Base-by-base conservation (phyloP, 1,140 invertebrate genomes). In the Drosophila ogumai region DNA sequence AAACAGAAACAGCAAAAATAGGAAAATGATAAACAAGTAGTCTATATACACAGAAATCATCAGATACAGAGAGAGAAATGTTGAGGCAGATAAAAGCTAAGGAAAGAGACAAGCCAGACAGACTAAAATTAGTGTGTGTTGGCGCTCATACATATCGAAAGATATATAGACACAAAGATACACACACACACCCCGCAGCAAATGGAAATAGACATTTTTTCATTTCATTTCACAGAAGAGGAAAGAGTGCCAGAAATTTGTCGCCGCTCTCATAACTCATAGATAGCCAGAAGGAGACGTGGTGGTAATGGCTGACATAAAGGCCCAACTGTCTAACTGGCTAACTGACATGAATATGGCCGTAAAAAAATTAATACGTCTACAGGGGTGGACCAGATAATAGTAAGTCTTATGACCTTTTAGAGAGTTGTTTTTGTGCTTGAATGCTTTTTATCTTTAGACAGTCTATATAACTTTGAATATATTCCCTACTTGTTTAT, bases 81-180 rank as follows among this genome's bases (percentile, higher is more conserved):
- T 8, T 40, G 40, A 67, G 34, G 34, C 34, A 55, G 52, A 55
- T 55, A 55, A 55, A 55, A 2, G 50, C 50, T 1, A 2, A 25
- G 9, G 52, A 38, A 78, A 74, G 41, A 63, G 47, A 55, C 43
- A 52, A 58, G 58, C 40, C 75, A 82, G 82, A 68, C 57, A 54
- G 56, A 82, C 84, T 88, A 88, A 87, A 88, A 80, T 88, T 87
- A 87, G 75, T 82, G 55, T 72, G 60, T 19, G 28, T 50, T 49
- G 28, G 59, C 41, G 34, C n/a, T 19, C 19, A 46, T 15, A 50
- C 19, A 17, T 49, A 56, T 19, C 43, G 44, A 72, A 50, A 80
- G 15, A 72, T 56, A 34, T 40, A 61, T 40, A 66, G 19, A 66
- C 25, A 40, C 46, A 46, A n/a, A 55, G 31, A 12, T 43, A 64